Evolutionary conservation across 1,140 invertebrate species (phyloP), one percentile per base, ranked within the genome.

Genomic region (Orchesella cincta): DNA sequence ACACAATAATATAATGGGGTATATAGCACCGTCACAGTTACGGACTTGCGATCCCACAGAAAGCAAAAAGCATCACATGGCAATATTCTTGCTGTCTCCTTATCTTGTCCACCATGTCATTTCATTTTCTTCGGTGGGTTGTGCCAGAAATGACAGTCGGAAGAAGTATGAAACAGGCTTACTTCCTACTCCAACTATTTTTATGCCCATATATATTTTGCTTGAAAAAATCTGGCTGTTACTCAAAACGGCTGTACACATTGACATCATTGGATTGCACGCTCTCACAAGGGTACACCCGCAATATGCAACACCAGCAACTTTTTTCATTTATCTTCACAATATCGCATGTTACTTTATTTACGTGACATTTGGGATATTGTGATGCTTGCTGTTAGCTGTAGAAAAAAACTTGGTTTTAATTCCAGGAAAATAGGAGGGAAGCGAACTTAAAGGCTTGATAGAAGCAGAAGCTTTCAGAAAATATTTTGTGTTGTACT

Each of bases 31-130:
- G 39, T 46, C 39, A 46, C 39, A 26, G 54, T 62, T 62, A 12
- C 23, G 16, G 54, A 14, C 23, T 62, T 62, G 3, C 54, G 16
- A 14, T 12, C 23, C 8, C 54, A 62, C 23, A 28, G 16, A 28
- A 62, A 62, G 16, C 26, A 62, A 62, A 62, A 28, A 18, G 12
- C 12, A 28, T 18, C 12, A 62, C 8, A 62, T 31, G 31, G 62
- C 62, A 67, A 67, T 67, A 67, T 67, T 67, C 62, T 67, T 33
- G 26, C 62, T 67, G 62, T 67, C 62, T 29, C 62, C 62, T 67
- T 67, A 67, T 31, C 62, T 67, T 67, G 62, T 67, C 62, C 62
- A 67, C 62, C 31, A 29, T 67, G 62, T 67, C 28, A 67, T 67
- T 29, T 33, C 23, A 31, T 3, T 67, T 67, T 67, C 62, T 67